Base-by-base conservation (phyloP, 2,888 invertebrate species). In the Thymelicus lineola region DNA sequence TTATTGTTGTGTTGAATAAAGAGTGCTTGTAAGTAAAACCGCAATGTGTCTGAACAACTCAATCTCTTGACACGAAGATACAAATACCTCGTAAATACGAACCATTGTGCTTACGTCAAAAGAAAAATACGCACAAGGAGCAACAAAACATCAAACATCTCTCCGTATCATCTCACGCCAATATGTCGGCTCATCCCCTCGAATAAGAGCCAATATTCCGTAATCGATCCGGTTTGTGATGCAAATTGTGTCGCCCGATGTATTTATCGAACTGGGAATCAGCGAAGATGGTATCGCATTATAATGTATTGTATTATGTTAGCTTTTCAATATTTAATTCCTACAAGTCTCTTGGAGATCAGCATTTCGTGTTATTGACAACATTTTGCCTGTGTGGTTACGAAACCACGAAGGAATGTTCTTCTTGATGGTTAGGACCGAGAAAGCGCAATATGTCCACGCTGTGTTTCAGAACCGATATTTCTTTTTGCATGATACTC, bases 101-200 rank as follows among this genome's bases (percentile, higher is more conserved):
- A 60, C 68, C 66, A 71, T 71, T 73, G 73, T 71, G 66, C 61
- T 64, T 70, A 66, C 66, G 66, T 70, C 66, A 58, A 60, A 71
- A 75, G 67, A 69, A 70, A 62, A 72, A 73, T 73, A 74, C 74
- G 71, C 59, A 70, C 70, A 70, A 70, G 36, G 70, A 64, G 70
- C 70, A 70, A 70, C 70, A 70, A n/a, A 70, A 70, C 64, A 64
- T 20, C 46, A 46, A 35, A 45, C 57, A 57, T 58, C 64, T 59
- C 55, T 35, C 62, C 36, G 36, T 46, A 62, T 63, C 42, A 50
- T 53, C 42, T 42, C 70, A 64, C 42, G 63, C 59, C 59, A 70
- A 70, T 70, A 28, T 70, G 35, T 53, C 53, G 50, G 35, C 45
- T 70, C 53, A 20, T 53, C 70, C 70, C 46, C 15, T 42, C 35